These are phyloP conservation scores for Nymphicus hollandicus DNA, from an alignment of 2,113 vertebrate species.

Conservation along the genomic window DNA sequence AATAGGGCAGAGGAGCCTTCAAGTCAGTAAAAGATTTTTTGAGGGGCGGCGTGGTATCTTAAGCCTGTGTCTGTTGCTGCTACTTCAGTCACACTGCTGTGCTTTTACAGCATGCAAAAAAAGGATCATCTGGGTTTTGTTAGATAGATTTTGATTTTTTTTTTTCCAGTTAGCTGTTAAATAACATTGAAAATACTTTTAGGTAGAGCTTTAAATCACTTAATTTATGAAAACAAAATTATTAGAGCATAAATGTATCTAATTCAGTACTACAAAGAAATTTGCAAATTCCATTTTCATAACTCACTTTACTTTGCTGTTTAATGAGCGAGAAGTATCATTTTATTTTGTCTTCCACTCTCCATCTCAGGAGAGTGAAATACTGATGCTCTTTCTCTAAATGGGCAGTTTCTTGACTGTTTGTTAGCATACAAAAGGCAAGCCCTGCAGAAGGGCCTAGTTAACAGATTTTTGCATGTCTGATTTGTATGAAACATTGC, in stretches of 20 bases:
- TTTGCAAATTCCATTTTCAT: not conserved
- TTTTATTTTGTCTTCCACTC: not conserved
- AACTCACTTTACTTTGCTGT: not conserved
- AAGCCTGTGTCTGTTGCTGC: not conserved
- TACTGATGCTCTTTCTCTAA: not conserved
- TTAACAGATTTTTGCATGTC: not conserved
- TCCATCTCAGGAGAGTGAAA: not conserved
- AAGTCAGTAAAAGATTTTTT: not conserved
- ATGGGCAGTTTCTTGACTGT: not conserved
- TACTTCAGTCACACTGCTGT: not conserved
- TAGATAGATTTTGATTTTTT: not conserved
- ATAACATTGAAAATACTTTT: not conserved
- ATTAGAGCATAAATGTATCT: not conserved
- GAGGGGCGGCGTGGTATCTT: rapidly evolving
- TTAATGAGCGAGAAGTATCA: not conserved
- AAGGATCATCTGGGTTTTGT: not conserved
- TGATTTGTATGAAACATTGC: not conserved
- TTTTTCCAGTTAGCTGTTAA: not conserved
- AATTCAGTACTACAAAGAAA: not conserved
- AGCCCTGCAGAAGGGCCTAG: not conserved
- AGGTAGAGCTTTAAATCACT: not conserved
- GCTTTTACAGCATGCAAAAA: not conserved
- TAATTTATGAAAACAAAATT: not conserved
- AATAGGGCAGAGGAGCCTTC: not conserved
- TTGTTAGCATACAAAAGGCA: not conserved